Percentiles rank a stretch among this genome's conserved stretches.
Conservation (phyloP, 1,140 invertebrate species). For the Drosophila truncata region DNA sequence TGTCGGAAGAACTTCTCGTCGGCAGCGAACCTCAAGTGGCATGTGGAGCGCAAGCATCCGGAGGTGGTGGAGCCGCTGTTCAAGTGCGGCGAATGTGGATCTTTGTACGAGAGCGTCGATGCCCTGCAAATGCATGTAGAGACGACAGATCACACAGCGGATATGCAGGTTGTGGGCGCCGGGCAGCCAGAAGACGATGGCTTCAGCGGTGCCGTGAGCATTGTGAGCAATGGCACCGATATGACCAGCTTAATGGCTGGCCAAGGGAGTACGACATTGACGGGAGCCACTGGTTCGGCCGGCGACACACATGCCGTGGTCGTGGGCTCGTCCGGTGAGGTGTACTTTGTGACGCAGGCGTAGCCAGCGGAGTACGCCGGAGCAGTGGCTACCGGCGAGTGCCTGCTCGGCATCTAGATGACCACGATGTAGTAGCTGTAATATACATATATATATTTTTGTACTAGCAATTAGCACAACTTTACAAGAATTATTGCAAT, state of each 20-base stretch:
- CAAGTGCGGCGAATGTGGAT: constrained; percentile 77
- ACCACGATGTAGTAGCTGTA: constrained; percentile 53
- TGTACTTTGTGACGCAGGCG: constrained; percentile 81
- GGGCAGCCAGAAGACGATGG: constrained; percentile 31
- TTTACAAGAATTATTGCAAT: constrained; percentile 61
- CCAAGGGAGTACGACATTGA: constrained; percentile 28
- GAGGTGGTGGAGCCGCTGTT: constrained; percentile 63
- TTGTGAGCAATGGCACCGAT: constrained; percentile 71
- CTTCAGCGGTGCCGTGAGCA: constrained; percentile 73
- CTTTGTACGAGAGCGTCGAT: constrained; percentile 68
- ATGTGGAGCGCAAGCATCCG: constrained; percentile 78
- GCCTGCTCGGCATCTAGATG: constrained; percentile 72
- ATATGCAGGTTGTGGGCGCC: constrained; percentile 23
- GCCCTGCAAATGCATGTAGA: constrained; percentile 74
- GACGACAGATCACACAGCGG: constrained; percentile 65
- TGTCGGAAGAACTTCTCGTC: constrained; percentile 81
- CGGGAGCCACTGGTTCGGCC: constrained; percentile 11
- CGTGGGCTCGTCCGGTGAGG: constrained; percentile 70
- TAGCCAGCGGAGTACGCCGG: constrained; percentile 75
- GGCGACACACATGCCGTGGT: constrained; percentile 67
- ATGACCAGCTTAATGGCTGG: constrained; percentile 63
- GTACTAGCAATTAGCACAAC: constrained; percentile 54
- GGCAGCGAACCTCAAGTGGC: constrained; percentile 70
- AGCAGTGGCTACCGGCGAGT: constrained; percentile 52
- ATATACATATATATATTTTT: constrained; percentile 71